Percentiles rank a stretch among this genome's conserved stretches.
Evolutionary conservation across 2,113 vertebrate genomes (phyloP).

Genomic region (Pituophis catenifer): DNA sequence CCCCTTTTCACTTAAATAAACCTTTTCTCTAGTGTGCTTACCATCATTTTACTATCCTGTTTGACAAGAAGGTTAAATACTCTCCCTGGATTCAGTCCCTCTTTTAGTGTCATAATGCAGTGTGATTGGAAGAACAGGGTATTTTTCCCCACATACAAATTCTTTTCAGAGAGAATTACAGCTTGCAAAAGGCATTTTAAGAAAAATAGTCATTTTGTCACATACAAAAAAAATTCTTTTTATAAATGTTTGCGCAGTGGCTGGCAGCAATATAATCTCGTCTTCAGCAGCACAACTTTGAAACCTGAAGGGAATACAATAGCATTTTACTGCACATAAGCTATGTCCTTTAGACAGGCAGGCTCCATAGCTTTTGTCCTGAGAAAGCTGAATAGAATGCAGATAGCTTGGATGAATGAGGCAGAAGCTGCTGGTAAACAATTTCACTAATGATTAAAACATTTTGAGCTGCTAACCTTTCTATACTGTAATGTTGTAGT

Average conservation of each 20-base stretch:
- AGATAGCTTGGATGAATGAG: constrained; percentile 25
- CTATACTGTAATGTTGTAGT: background rate
- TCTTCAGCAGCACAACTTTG: constrained; percentile 33
- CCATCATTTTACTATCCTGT: constrained; percentile 36
- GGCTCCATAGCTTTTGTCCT: constrained; percentile 16
- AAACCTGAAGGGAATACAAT: constrained; percentile 40
- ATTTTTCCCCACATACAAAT: constrained; percentile 36
- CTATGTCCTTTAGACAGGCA: constrained; percentile 37
- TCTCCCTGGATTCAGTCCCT: constrained; percentile 36
- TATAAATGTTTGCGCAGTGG: constrained; percentile 27
- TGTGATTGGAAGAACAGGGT: constrained; percentile 37
- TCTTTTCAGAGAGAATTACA: constrained; percentile 44
- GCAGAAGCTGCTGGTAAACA: constrained; percentile 37
- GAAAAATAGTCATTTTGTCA: background rate
- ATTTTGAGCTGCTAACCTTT: background rate
- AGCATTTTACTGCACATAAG: constrained; percentile 30
- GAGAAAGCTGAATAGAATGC: constrained; percentile 23
- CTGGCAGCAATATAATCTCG: constrained; percentile 17
- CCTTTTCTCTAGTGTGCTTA: constrained; percentile 15
- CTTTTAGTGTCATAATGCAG: constrained; percentile 41
- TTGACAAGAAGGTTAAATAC: constrained; percentile 40
- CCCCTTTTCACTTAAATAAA: constrained; percentile 3
- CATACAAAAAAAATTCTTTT: constrained; percentile 6
- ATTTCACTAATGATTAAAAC: constrained; percentile 34
- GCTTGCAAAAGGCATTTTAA: constrained; percentile 37